These are phyloP conservation scores for Oryctolagus cuniculus DNA, from an alignment of 2,113 vertebrate species.

Conservation along the genomic window mOryCun1.1 NC_091436.1:39661001-39661500, in stretches of 20 bases:
- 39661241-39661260: too few species aligned
- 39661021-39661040: conserved; percentile 92
- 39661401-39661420: too few species aligned
- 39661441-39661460: neutral
- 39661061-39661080: conserved; percentile 96
- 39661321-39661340: too few species aligned
- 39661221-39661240: too few species aligned
- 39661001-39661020: conserved; percentile 73
- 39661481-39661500: conserved; percentile 8
- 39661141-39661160: neutral
- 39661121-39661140: neutral
- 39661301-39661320: too few species aligned
- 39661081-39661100: conserved; percentile 94
- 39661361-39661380: too few species aligned
- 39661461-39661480: neutral
- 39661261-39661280: too few species aligned
- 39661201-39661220: too few species aligned
- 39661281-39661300: too few species aligned
- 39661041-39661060: conserved; percentile 94
- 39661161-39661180: conserved; percentile 40
- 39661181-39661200: neutral
- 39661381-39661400: too few species aligned
- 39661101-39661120: conserved; percentile 91
- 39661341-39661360: too few species aligned
- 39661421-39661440: too few species aligned